Percentiles rank a stretch among this genome's conserved stretches.
These are phyloP conservation scores for Drosophila yooni DNA, from an alignment of 2,888 invertebrate species.

Conservation along the genomic window DNA sequence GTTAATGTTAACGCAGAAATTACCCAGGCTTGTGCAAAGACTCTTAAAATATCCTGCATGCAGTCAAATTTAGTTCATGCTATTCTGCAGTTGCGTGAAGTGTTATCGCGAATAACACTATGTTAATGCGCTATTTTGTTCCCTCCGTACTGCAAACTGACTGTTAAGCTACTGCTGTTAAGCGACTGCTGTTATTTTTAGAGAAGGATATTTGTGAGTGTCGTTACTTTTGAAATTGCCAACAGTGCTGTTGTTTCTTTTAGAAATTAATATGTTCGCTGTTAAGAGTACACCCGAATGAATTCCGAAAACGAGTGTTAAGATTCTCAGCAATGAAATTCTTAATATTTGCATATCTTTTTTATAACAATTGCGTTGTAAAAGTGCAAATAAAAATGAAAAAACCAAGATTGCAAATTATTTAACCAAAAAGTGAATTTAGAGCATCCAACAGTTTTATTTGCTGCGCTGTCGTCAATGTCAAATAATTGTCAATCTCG, in stretches of 20 bases:
- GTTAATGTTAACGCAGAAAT: conserved; percentile 2
- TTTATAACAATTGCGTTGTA: no score
- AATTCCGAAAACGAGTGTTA: neutral
- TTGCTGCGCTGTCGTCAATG: conserved; percentile 26
- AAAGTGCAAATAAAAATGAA: neutral
- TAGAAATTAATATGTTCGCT: neutral
- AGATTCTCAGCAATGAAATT: neutral
- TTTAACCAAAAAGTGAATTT: conserved; percentile 38
- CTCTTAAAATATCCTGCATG: neutral
- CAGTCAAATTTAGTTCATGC: conserved; percentile 1
- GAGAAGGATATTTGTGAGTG: neutral
- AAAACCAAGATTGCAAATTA: conserved; percentile 21
- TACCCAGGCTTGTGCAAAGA: neutral
- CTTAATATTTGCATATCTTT: neutral
- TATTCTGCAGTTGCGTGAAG: neutral
- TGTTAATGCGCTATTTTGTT: neutral
- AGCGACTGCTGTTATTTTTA: neutral
- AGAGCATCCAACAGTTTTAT: conserved; percentile 7
- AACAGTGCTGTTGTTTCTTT: neutral
- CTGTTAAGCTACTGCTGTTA: neutral
- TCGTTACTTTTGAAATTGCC: neutral
- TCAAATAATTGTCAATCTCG: conserved; percentile 54
- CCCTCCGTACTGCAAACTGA: neutral
- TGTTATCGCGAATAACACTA: neutral
- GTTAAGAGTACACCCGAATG: neutral